These are phyloP conservation scores for Aelia acuminata DNA, from an alignment of 2,888 invertebrate species.

Conservation along the genomic window DNA sequence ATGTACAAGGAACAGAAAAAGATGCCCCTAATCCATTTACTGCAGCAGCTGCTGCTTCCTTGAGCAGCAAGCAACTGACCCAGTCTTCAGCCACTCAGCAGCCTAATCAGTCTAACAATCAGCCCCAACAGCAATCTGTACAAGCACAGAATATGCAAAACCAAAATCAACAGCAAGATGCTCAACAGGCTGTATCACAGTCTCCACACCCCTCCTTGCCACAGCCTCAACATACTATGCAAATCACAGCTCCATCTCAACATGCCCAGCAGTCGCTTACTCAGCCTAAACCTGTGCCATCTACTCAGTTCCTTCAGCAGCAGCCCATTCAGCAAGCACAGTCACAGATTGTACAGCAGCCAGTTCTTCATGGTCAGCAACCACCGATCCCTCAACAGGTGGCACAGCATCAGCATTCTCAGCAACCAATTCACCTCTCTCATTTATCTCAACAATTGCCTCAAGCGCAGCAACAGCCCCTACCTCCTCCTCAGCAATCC, in stretches of 20 bases:
- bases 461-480: not conserved
- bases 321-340: conserved; percentile 14
- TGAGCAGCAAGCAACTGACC: conserved; percentile 35
- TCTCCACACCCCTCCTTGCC: not conserved
- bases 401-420: conserved; percentile 5
- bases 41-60: conserved; percentile 65
- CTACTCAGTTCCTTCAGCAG: not conserved
- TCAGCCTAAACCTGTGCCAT: not conserved
- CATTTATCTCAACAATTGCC: conserved; percentile 18
- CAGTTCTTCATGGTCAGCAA: not conserved
- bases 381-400: not conserved
- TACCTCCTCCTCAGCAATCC: not conserved
- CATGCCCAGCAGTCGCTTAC: not conserved
- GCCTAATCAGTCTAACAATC: not conserved
- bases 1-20: conserved; percentile 30
- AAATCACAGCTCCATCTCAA: not conserved
- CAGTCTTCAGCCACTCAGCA: not conserved
- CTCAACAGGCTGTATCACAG: conserved; percentile 23
- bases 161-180: not conserved
- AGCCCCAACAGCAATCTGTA: not conserved
- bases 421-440: not conserved
- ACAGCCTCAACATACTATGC: conserved; percentile 11
- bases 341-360: not conserved
- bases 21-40: conserved; percentile 65
- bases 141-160: not conserved